Conservation (phyloP, 1,140 invertebrate genomes). For the Dendrolimus punctatus region DNA sequence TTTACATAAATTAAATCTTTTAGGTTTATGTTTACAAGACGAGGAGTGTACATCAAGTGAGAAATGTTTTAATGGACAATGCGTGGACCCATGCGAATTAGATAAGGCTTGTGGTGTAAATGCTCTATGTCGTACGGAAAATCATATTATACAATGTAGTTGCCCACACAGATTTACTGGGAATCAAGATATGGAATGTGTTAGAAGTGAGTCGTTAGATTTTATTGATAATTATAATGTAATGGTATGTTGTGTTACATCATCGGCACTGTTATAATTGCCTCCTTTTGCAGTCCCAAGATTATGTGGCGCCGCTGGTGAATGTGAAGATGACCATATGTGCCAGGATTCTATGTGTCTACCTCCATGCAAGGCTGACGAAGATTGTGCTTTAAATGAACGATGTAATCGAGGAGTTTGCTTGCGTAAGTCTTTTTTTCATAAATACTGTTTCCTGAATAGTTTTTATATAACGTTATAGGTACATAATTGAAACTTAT, state of each 20-base stretch:
- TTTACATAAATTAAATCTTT: constrained; percentile 19
- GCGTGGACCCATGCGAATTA: constrained; percentile 86
- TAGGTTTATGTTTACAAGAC: constrained; percentile 85
- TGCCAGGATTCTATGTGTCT: constrained; percentile 87
- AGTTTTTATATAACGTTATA: constrained; percentile 9
- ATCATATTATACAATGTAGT: constrained; percentile 85
- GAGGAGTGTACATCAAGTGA: constrained; percentile 85
- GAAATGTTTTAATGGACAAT: constrained; percentile 87
- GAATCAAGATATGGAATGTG: constrained; percentile 87
- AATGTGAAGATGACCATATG: constrained; percentile 79
- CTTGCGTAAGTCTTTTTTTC: constrained; percentile 75
- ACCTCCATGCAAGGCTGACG: constrained; percentile 82
- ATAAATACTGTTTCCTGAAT: constrained; percentile 1
- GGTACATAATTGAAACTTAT: constrained; percentile 11
- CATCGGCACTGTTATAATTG: not conserved
- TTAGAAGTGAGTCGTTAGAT: constrained; percentile 78
- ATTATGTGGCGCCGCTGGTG: constrained; percentile 78
- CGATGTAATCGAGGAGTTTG: constrained; percentile 88
- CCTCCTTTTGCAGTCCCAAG: constrained; percentile 77
- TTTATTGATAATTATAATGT: not conserved
- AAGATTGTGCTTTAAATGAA: constrained; percentile 92
- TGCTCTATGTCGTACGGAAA: constrained; percentile 83
- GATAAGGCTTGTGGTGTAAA: constrained; percentile 90
- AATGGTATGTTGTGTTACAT: not conserved
- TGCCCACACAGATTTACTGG: constrained; percentile 91